Base-by-base conservation (phyloP, 2,797 vertebrate species). In the Pseudomugil tenellus region DNA sequence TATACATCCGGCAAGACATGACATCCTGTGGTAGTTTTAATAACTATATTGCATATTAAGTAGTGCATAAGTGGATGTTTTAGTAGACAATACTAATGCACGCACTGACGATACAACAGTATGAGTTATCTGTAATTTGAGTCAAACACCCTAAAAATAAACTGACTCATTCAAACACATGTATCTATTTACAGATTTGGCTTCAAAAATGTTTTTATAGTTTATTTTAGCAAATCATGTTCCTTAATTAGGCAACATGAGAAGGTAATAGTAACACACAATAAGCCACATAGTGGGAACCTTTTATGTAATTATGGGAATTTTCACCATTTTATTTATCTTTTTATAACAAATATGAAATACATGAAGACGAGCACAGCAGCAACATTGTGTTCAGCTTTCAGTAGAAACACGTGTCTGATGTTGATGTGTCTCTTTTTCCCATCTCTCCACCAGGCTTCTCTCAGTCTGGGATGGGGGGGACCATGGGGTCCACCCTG, bases 391-490 rank as follows among this genome's bases (percentile, higher is more conserved):
- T 39, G 35, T 39, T 39, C 35, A 39, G 34, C 34, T 35, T 12
- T 35, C 34, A 35, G 29, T 0, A 46, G 13, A 26, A 23, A 16
- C 17, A 2, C 31, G 48, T 53, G 13, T 26, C 6, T 64, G 31
- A 69, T 58, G 37, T 31, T 84, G 19, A 84, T 59, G 26, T 58
- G 0, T 63, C 31, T 75, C 12, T 76, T 2, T 72, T 2, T 63
- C 67, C 49, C 70, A 21, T 82, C 31, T 74, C 52, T 72, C 29
- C 61, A 37, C 67, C 72, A 95, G 94, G 93, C 58, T 92, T 92
- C 76, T 89, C 92, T 63, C 92, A 93, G 79, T 81, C 92, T 74
- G 92, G 84, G 35, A 80, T 86, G 56, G 87, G 88, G 31, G 87
- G 84, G 13, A 79, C 85, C 63, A 60, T 74, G 72, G 93, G 90